Base-by-base conservation (phyloP, 2,888 invertebrate species). In the Erebia palarica region DNA sequence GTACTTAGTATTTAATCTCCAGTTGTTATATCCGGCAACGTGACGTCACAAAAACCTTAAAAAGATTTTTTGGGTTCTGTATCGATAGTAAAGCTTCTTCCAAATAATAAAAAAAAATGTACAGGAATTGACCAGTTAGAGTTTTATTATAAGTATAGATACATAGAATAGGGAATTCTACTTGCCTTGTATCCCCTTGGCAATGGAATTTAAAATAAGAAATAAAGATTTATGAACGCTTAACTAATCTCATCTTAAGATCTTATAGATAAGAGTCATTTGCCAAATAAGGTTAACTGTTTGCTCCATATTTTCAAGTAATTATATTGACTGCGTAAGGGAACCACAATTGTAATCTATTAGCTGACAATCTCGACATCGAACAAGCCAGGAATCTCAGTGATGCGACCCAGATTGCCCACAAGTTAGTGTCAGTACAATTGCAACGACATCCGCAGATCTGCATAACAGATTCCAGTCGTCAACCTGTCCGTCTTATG, bases 401-500 rank as follows among this genome's bases (percentile, higher is more conserved):
- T 27, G 59, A 59, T 16, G 49, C 42, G 57, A 44, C 44, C 67
- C 16, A 44, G 59, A 67, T 59, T 49, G 7, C 58, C 11, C 67
- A 57, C 57, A 13, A 44, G 60, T 60, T 60, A 16, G 42, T 11
- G 13, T 44, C 55, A 13, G 42, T 16, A 27, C 53, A 21, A n/a
- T 27, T 21, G 51, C 36, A 42, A 27, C 44, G 16, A 57, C 42
- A 18, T 44, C 42, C 53, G 14, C 53, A 14, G 59, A 49, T 65
- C 55, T 55, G 65, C 18, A 36, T 53, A 65, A 65, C 13, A 65
- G n/a, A 65, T 65, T 36, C 5, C n/a, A 57, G n/a, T 65, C 44
- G 57, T 66, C 65, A 42, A 47, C n/a, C 57, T 65, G 66, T 61
- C 64, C 21, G 66, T 70, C 69, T 59, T 44, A 64, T 59, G 72